Conservation (phyloP, 2,113 vertebrate species). For the Ctenomys sociabilis region DNA sequence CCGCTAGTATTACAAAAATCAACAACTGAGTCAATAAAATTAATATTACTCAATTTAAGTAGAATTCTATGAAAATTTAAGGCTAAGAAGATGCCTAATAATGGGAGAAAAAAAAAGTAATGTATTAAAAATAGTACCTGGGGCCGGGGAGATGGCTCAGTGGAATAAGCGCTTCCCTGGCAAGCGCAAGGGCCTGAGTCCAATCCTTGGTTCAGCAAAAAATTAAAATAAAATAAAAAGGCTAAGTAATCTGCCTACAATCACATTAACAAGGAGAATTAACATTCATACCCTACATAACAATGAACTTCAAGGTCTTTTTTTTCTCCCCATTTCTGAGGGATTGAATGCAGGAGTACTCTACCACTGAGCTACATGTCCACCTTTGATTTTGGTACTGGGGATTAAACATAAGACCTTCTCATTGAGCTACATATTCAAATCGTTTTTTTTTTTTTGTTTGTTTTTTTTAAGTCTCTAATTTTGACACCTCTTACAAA, state of each 20-base stretch:
- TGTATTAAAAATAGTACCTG: background rate
- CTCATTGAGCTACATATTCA: background rate
- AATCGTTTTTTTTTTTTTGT: too few species aligned
- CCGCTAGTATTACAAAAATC: background rate
- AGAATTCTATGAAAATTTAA: background rate
- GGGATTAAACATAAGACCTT: background rate
- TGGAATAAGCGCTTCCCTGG: too few species aligned
- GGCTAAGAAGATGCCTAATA: background rate
- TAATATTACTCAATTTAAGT: constrained; percentile 4
- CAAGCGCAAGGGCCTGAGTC: too few species aligned
- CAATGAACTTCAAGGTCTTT: background rate
- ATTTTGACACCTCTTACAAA: background rate
- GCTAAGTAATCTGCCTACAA: background rate
- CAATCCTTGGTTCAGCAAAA: too few species aligned
- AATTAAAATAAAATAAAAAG: too few species aligned
- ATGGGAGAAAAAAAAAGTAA: background rate
- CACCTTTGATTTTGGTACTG: background rate
- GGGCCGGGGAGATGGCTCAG: too few species aligned
- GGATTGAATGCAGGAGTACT: background rate
- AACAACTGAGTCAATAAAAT: background rate
- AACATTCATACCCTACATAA: background rate
- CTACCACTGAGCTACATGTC: background rate
- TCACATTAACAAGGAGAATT: background rate
- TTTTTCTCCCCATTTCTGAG: background rate
- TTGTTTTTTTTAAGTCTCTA: background rate